phyloP scores from a whole-genome alignment of 2,113 vertebrate genomes.

The Petrocephalus zakoni region DNA sequence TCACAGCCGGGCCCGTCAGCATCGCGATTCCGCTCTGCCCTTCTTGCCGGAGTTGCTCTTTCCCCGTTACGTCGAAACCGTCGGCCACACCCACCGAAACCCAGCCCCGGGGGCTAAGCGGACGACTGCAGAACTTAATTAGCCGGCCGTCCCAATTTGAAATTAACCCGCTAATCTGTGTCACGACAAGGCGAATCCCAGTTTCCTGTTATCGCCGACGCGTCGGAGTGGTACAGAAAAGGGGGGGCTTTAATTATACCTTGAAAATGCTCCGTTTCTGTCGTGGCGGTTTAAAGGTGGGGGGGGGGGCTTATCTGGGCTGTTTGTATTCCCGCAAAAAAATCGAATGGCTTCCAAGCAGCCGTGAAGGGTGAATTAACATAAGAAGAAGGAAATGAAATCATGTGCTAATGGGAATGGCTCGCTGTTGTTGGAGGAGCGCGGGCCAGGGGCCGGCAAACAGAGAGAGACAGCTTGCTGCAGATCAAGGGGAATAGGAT shows the following conservation, averaged over 20 bases:
- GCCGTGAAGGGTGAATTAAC: conserved; percentile 11
- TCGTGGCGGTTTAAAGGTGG: neutral
- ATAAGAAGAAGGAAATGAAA: conserved; percentile 10
- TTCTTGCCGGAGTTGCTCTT: neutral
- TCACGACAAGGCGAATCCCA: neutral
- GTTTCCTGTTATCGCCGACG: neutral
- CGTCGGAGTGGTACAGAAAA: too few species aligned
- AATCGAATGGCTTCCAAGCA: conserved; percentile 3
- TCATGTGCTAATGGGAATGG: neutral
- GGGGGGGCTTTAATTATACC: neutral
- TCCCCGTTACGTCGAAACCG: neutral
- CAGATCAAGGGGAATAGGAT: neutral
- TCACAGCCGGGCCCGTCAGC: neutral
- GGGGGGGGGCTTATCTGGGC: neutral
- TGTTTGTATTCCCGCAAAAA: neutral
- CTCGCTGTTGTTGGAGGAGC: neutral
- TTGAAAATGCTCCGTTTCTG: neutral
- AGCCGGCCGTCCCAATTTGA: neutral
- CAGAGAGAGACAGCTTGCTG: neutral
- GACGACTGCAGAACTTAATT: neutral
- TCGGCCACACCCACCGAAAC: neutral
- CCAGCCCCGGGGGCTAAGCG: neutral
- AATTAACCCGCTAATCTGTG: conserved; percentile 2
- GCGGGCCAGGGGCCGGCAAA: neutral
- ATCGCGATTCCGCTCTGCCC: neutral